phyloP scores from a whole-genome alignment of 2,113 vertebrate species.

The Bubo scandiacus region DNA sequence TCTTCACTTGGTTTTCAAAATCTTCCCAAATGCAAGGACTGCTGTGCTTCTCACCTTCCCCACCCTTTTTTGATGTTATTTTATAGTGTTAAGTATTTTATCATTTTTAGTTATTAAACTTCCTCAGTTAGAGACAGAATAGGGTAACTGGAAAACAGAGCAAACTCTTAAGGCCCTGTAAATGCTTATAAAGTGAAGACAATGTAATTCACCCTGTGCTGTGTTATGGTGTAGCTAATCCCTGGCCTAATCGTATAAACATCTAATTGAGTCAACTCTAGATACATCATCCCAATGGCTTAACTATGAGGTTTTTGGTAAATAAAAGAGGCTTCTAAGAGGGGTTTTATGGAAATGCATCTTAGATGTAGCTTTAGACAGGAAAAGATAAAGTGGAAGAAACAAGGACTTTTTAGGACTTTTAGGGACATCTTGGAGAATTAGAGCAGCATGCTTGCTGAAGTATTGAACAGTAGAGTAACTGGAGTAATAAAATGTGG shows the following conservation, averaged over 20 bases:
- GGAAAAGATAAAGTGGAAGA: neutral
- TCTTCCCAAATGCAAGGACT: neutral
- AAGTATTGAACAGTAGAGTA: neutral
- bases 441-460: neutral
- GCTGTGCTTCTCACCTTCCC: neutral
- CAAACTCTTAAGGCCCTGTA: neutral
- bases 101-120: neutral
- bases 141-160: neutral
- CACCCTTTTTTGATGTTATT: neutral
- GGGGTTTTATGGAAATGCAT: neutral
- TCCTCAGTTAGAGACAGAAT: neutral
- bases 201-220: neutral
- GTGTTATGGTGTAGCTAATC: neutral
- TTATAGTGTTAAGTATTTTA: neutral
- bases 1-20: neutral
- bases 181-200: neutral
- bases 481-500: neutral
- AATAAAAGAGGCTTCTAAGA: neutral
- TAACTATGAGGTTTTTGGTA: neutral
- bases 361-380: neutral
- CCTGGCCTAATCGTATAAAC: neutral
- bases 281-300: neutral
- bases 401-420: neutral
- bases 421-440: neutral
- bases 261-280: neutral